These are phyloP conservation scores for Zapornia atra DNA, from an alignment of 2,113 vertebrate species.

Conservation along the genomic window DNA sequence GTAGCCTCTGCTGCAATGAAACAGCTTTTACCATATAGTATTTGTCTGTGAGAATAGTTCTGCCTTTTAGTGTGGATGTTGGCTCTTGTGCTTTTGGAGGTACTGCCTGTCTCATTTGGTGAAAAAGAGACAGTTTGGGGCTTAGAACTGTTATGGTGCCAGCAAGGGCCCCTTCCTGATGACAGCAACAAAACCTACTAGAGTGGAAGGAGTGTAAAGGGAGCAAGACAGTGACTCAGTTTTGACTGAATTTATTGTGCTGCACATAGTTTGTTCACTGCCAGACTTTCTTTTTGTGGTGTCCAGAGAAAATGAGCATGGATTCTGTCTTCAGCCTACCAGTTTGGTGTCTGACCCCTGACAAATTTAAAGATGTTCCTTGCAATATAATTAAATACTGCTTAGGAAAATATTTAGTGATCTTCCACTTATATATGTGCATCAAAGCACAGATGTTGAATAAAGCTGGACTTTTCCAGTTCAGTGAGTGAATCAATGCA, in stretches of 20 bases:
- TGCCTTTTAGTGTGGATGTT: not conserved
- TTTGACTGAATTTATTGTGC: not conserved
- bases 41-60: not conserved
- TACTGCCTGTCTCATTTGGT: not conserved
- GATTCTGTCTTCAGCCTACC: not conserved
- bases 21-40: not conserved
- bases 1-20: not conserved
- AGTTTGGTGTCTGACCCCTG: not conserved
- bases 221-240: not conserved
- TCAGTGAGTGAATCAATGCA: constrained; percentile 27
- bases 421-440: not conserved
- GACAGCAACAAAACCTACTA: not conserved
- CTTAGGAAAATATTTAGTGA: not conserved
- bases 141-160: not conserved
- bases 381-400: not conserved
- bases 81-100: not conserved
- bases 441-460: constrained; percentile 50
- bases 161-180: not conserved
- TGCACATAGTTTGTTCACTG: not conserved
- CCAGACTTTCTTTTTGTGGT: not conserved
- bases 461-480: constrained; percentile 18
- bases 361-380: not conserved
- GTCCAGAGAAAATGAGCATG: not conserved
- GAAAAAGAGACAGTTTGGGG: not conserved
- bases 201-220: not conserved